Percentiles rank a stretch among this genome's conserved stretches.
Evolutionary conservation across 2,797 vertebrate genomes (phyloP).

Genomic region (Pampus argenteus): DNA sequence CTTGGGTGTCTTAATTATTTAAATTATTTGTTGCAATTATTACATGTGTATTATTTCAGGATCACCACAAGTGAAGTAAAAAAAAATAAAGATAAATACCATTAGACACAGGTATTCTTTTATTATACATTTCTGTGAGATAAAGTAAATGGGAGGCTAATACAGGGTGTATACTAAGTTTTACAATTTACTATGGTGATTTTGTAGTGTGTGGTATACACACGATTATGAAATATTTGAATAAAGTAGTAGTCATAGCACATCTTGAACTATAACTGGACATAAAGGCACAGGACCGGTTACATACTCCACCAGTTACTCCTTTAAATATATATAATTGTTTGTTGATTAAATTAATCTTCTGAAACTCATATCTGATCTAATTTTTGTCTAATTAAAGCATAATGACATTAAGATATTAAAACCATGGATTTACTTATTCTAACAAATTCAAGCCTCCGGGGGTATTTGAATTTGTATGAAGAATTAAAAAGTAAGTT

Average conservation of each 20-base stretch:
- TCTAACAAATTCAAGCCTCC: background rate
- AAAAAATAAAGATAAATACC: background rate
- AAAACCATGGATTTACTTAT: background rate
- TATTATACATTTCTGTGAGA: background rate
- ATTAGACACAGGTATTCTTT: background rate
- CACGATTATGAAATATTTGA: background rate
- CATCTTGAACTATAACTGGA: background rate
- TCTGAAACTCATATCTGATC: background rate
- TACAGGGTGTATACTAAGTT: background rate
- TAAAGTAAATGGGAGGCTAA: background rate
- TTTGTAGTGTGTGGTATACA: background rate
- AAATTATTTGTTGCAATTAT: conserved; percentile 4
- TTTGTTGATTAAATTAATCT: background rate
- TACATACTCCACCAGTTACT: conserved; percentile 21
- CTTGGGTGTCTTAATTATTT: conserved; percentile 62
- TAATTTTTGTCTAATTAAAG: background rate
- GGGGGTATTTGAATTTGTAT: too few species aligned
- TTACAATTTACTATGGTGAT: background rate
- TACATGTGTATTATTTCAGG: background rate
- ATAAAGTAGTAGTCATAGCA: background rate
- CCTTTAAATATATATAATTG: background rate
- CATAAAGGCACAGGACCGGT: background rate
- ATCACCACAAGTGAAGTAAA: background rate
- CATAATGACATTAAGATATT: background rate
- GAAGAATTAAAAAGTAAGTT: too few species aligned